Base-by-base conservation (phyloP, 1,140 invertebrate genomes). In the Drosophila tropicalis region DNA sequence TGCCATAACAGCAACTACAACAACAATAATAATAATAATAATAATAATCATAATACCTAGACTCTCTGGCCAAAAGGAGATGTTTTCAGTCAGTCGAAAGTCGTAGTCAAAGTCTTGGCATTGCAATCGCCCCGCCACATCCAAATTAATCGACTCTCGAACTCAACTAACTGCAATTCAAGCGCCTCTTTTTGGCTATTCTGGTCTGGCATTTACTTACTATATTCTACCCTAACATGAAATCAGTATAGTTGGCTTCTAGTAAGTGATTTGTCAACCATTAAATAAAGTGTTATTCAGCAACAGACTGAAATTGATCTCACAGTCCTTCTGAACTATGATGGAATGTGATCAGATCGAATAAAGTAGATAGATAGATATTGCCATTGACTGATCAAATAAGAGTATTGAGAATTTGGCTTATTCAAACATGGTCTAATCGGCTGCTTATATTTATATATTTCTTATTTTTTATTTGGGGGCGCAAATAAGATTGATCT, bases 401-500 rank as follows among this genome's bases (percentile, higher is more conserved):
- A 4, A 47, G 41, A 9, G 44, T 1, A 17, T 19, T 9, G 7
- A 9, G 3, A 22, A 22, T 51, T 22, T 19, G 17, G 3, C 17
- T 22, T 10, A 51, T 51, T 10, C 10, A 1, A 51, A 51, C 6
- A 9, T 9, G 2, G 44, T 19, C 6, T 22, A 10, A 19, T 19
- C 44, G 17, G 9, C 39, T 39, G 34, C 58, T 22, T 62, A 51
- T 19, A 19, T 47, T 19, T 47, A 47, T 22, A 51, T 51, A n/a
- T 36, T 34, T 19, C 40, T 72, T 73, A 44, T 74, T 78, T 81
- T 82, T 86, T 78, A 76, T 81, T 83, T 86, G 64, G 65, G 77
- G 86, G 86, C 86, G 76, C 82, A 87, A 90, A 86, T 83, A 80
- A 90, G 86, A 90, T 90, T 90, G 86, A 90, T 90, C 86, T 90